Conservation (phyloP, 2,113 vertebrate genomes). For the Cisticola juncidis region DNA sequence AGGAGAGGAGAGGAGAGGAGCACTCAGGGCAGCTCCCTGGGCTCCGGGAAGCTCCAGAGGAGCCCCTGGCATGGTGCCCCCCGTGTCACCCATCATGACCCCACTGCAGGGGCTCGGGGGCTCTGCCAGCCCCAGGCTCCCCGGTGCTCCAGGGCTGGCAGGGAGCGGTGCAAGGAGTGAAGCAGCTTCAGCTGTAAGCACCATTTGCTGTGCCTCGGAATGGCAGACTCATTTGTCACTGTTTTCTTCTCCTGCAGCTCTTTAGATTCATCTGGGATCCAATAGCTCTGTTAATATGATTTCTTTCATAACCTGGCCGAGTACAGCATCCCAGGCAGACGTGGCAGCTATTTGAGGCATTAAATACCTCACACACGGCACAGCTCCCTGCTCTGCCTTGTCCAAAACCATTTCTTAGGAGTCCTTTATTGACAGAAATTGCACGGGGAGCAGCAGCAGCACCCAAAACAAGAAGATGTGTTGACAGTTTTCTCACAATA, state of each 20-base stretch:
- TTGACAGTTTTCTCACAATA: neutral
- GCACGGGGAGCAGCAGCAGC: neutral
- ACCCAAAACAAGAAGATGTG: neutral
- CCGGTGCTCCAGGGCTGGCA: neutral
- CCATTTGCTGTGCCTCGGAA: neutral
- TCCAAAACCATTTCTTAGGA: neutral
- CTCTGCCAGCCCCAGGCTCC: neutral
- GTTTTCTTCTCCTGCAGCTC: constrained; percentile 43
- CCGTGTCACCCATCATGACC: fast-evolving
- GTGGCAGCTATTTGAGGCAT: neutral
- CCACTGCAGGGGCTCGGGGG: neutral
- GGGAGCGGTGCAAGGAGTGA: neutral
- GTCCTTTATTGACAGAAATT: neutral
- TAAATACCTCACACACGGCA: neutral
- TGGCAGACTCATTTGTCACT: constrained; percentile 63
- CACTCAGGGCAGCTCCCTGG: neutral
- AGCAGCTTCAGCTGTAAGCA: neutral
- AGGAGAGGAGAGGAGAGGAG: neutral
- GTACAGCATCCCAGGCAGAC: neutral
- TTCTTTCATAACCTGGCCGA: neutral
- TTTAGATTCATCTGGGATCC: constrained; percentile 36
- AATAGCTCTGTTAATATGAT: constrained; percentile 55
- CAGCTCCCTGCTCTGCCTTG: neutral
- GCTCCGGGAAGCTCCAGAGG: neutral
- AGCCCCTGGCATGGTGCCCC: fast-evolving